Conservation (phyloP, 2,888 invertebrate species). For the Sceliomorpha sp. region DNA sequence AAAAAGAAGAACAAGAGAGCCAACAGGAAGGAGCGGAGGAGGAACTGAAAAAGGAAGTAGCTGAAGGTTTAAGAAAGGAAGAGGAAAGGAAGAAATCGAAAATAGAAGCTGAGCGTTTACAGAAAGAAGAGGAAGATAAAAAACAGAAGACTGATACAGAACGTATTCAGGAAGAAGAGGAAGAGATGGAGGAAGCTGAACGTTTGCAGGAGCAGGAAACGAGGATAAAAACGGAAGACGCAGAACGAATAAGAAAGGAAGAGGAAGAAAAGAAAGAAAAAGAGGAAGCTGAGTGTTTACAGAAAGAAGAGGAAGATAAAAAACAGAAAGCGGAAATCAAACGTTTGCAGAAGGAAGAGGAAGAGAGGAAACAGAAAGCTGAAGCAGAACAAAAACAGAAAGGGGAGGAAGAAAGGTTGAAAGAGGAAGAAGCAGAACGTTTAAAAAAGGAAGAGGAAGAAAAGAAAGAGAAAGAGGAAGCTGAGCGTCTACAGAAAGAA, state of each 20-base stretch:
- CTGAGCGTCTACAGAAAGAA: slow-evolving; percentile 69
- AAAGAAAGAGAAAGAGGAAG: slow-evolving; percentile 47
- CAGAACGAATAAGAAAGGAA: slow-evolving; percentile 32
- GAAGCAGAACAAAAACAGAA: slow-evolving; percentile 54
- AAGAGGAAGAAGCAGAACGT: slow-evolving; percentile 53
- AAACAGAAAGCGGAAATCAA: slow-evolving; percentile 56
- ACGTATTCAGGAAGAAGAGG: neutral
- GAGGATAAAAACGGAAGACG: slow-evolving; percentile 42
- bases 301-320: slow-evolving; percentile 30
- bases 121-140: slow-evolving; percentile 2
- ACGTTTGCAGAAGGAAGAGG: slow-evolving; percentile 35
- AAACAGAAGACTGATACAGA: neutral
- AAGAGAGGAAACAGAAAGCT: slow-evolving; percentile 40
- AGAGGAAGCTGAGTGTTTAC: slow-evolving; percentile 52
- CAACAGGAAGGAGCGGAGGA: neutral
- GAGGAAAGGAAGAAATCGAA: neutral
- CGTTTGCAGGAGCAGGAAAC: neutral
- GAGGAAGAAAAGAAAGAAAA: slow-evolving; percentile 69
- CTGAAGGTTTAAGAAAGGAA: slow-evolving; percentile 13
- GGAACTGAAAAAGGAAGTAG: neutral
- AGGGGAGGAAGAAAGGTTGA: slow-evolving; percentile 51
- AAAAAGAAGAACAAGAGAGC: neutral
- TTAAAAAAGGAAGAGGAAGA: slow-evolving; percentile 51
- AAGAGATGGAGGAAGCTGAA: neutral
- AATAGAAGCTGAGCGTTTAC: too few species aligned